These are phyloP conservation scores for Phoenoteleia sp. DNA, from an alignment of 2,888 invertebrate species.

Conservation along the genomic window DNA sequence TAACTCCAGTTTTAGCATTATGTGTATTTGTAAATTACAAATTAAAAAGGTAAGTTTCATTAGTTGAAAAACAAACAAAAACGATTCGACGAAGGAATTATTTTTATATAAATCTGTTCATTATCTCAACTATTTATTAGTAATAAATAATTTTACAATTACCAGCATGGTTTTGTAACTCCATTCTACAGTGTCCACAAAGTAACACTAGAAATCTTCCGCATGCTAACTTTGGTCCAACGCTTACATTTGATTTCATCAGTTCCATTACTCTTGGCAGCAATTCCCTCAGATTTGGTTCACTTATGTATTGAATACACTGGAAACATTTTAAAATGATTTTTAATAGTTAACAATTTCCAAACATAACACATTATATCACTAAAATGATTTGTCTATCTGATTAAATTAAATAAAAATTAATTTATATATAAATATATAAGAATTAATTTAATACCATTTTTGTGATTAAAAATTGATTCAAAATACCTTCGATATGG, in stretches of 20 bases:
- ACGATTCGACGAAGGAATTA: too few relatives aligned
- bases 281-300: constrained; percentile 92
- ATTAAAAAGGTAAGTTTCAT: too few relatives aligned
- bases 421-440: constrained; percentile 19
- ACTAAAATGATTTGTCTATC: too few relatives aligned
- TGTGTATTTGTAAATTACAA: too few relatives aligned
- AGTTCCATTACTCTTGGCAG: constrained; percentile 94
- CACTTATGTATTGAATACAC: constrained; percentile 92
- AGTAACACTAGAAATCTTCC: constrained; percentile 93
- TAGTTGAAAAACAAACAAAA: too few relatives aligned
- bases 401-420: neutral
- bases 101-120: too few relatives aligned
- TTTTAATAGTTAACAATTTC: too few relatives aligned
- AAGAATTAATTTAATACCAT: neutral
- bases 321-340: constrained; percentile 62
- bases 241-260: constrained; percentile 92
- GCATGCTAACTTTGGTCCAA: constrained; percentile 94
- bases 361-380: too few relatives aligned
- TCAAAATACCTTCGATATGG: constrained; percentile 91
- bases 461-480: constrained; percentile 9
- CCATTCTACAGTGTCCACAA: constrained; percentile 86
- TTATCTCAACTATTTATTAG: too few relatives aligned
- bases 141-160: too few relatives aligned
- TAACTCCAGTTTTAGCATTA: too few relatives aligned
- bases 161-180: constrained; percentile 89